Base-by-base conservation (phyloP, 2,888 invertebrate genomes). In the Oscheius sp. region DNA sequence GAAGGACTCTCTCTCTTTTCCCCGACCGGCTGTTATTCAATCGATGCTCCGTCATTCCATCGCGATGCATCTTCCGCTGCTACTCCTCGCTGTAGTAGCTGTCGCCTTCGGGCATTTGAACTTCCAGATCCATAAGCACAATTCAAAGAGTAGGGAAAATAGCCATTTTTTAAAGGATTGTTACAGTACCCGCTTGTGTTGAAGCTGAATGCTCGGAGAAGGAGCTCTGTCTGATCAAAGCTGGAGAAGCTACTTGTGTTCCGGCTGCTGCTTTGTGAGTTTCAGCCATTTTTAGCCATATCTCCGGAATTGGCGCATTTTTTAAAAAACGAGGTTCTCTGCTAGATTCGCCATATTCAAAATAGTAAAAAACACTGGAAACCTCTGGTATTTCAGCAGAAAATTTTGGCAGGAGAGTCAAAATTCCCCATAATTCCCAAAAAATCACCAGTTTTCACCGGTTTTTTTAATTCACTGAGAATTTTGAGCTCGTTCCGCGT, bases 211-310 rank as follows among this genome's bases (percentile, higher is more conserved):
- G 84, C 53, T 35, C 61, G 5, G 66, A 69, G 18, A 52, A 72
- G 21, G 76, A 84, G 46, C 74, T 80, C 73, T 84, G 84, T 55
- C 59, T 82, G 27, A 64, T 82, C 41, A 72, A 73, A 58, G 69
- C 70, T 35, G 70, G 75, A 18, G 77, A 77, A 43, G 82, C 82
- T 16, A 52, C 73, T 43, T 84, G 84, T 61, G 61, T 80, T 61
- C 72, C 73, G 69, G 72, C 72, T 27, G 55, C 74, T 6, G 72
- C 76, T 29, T 58, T 80, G 76, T 77, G 5, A 64, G 73, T 12
- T 21, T 53, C n/a, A 13, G 3, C 13, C 49, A n/a, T n/a, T n/a
- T n/a, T n/a, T n/a, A n/a, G n/a, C n/a, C n/a, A n/a, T n/a, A n/a
- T n/a, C n/a, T n/a, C n/a, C n/a, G n/a, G n/a, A n/a, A n/a, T n/a